Evolutionary conservation across 2,797 vertebrate species (phyloP), one percentile per base, ranked within the genome.

Genomic region (Schizopygopsis malacanthus): DNA sequence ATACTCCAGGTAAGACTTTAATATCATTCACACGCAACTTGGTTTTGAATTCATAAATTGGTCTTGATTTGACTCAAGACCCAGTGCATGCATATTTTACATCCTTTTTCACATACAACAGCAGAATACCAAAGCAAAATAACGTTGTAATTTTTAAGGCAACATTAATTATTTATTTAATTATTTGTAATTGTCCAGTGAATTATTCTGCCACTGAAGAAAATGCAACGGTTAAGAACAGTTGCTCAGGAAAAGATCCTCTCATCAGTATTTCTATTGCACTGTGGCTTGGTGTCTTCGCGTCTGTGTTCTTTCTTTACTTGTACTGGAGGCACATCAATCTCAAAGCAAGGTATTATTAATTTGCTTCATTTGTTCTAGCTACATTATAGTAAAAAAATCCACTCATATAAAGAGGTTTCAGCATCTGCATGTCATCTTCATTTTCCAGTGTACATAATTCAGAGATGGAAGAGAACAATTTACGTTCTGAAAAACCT

Each of bases 321-420:
- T 39, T 85, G 16, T 75, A 45, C 52, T 39, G 70, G 20, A 85
- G 45, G 63, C 20, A 80, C 54, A 52, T 59, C 22, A 15, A 22
- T 69, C 45, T 43, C n/a, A 81, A 54, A 54, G 1, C 45, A 43
- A 81, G 70, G 85, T 86, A 81, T 67, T 25, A 52, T 63, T 47
- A 0, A 81, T 82, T 67, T 56, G 12, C 33, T 71, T 39, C 1
- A 54, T 16, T 70, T 71, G 22, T 12, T 70, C 41, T 82, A 25
- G 22, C 22, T 61, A 11, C 12, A 81, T 69, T 25, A 6, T 22
- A 45, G 59, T 82, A 15, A 39, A 39, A 78, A 78, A 41, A 59
- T 59, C 22, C n/a, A 59, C 5, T 25, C 6, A 18, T 71, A 70
- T 43, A 18, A 45, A 56, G 22, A 82, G 7, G 10, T 73, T 59